Percentiles rank a stretch among this genome's conserved stretches.
Conservation (phyloP, 2,797 vertebrate species). For the Anomalospiza imberbis region DNA sequence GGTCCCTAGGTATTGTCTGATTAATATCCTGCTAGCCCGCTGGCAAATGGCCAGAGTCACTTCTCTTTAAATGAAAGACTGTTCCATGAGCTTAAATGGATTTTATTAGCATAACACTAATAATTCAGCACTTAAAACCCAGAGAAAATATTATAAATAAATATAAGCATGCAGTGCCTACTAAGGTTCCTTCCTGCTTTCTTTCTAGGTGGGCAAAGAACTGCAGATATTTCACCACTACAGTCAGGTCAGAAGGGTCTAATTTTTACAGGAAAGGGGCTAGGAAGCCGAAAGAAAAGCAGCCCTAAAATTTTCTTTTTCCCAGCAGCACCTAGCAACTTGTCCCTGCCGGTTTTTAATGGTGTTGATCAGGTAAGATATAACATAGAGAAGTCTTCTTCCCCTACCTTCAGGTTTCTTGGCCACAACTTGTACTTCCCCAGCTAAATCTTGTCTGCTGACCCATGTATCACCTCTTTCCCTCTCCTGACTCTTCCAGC, state of each 20-base stretch:
- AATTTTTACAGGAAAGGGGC: background rate
- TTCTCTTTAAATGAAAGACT: background rate
- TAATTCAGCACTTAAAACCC: constrained; percentile 9
- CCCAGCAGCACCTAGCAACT: background rate
- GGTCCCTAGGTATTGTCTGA: constrained; percentile 44
- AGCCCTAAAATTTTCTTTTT: background rate
- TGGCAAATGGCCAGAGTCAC: constrained; percentile 3
- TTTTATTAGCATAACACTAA: constrained; percentile 12
- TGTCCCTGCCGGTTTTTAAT: background rate
- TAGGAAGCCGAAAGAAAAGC: background rate
- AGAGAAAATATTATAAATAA: constrained; percentile 13
- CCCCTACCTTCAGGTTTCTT: background rate
- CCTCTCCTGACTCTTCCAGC: background rate
- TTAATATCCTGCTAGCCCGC: constrained; percentile 42
- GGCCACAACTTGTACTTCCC: background rate
- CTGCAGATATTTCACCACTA: background rate
- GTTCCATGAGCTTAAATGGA: background rate
- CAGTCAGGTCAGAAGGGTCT: background rate
- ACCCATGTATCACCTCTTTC: background rate
- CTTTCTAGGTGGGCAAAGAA: background rate
- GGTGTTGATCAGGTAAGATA: background rate
- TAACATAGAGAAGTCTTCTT: background rate
- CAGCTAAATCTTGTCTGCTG: background rate
- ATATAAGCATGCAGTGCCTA: background rate
- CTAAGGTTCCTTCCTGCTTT: background rate